Evolutionary conservation across 2,797 vertebrate genomes (phyloP), one percentile per base, ranked within the genome.

Genomic region (Gymnopithys bicolor): DNA sequence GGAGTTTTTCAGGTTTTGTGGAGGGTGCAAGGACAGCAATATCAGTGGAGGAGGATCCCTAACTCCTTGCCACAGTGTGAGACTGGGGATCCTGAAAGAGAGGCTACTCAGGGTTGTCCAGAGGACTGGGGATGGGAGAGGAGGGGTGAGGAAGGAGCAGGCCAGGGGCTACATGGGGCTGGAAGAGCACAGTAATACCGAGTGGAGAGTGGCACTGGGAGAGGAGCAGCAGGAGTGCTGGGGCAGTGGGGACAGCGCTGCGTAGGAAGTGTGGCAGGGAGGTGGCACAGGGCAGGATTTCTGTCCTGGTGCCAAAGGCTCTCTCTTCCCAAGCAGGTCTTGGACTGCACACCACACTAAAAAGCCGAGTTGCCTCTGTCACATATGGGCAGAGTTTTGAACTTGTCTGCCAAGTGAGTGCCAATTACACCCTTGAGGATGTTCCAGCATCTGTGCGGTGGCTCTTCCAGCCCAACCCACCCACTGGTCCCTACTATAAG

Each of bases 391-490:
- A 82, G 56, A 91, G 94, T 24, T 93, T 97, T 27, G 84, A 95
- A 39, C 96, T 98, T 8, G 1, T 93, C 76, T 98, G 98, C 67
- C 21, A 84, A 11, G 89, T 83, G 16, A 27, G 5, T 0, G 15
- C 93, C 9, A 22, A 0, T 55, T 91, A 84, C 5, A 23, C 43
- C 71, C 35, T 78, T 0, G 56, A 96, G 45, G 13, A 75, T 46
- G 59, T 97, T 15, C 94, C 92, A 0, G 2, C 84, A 1, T 84
- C 94, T 0, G 75, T 98, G 87, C 35, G 5, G 1, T 98, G 98
- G 97, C 71, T 92, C 4, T 98, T 98, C 90, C 96, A 94, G 80
- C 94, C 95, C 41, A 77, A 23, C 4, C 19, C 28, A 4, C 37
- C 73, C 5, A 3, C 11, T 0, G 15, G 3, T 2, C 59, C 11